Evolutionary conservation across 2,113 vertebrate species (phyloP).

Genomic region (Mobula hypostoma): DNA sequence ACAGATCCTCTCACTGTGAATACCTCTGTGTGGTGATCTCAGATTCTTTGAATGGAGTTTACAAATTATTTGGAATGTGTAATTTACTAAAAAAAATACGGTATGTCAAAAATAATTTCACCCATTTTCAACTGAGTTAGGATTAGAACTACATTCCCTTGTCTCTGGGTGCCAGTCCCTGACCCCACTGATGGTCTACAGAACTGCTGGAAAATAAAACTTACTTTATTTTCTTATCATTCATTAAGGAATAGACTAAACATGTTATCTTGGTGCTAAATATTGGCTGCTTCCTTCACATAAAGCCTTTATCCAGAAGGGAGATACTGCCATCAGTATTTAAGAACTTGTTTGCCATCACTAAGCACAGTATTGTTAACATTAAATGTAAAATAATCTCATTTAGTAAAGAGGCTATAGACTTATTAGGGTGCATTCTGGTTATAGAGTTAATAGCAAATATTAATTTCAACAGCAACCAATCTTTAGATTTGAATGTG

Average conservation of each 20-base stretch:
- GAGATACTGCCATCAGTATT: background rate
- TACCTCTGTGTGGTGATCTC: background rate
- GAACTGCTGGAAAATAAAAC: background rate
- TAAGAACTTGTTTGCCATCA: background rate
- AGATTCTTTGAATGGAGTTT: background rate
- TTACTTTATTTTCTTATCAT: background rate
- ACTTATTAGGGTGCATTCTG: too few species aligned
- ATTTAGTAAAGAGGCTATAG: background rate
- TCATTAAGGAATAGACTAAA: background rate
- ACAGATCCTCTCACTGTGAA: background rate
- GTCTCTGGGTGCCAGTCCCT: background rate
- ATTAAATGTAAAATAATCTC: too few species aligned
- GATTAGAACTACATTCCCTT: background rate
- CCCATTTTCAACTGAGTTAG: too few species aligned
- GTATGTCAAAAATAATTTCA: background rate
- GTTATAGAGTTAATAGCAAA: too few species aligned
- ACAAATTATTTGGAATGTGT: background rate
- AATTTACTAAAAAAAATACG: background rate
- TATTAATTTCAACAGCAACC: too few species aligned
- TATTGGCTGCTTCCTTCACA: background rate
- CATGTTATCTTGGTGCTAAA: background rate
- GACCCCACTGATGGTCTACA: background rate
- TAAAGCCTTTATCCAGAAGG: background rate
- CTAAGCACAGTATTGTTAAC: background rate
- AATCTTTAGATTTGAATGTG: too few species aligned